Base-by-base conservation (phyloP, 2,797 vertebrate genomes). In the Miichthys miiuy region DNA sequence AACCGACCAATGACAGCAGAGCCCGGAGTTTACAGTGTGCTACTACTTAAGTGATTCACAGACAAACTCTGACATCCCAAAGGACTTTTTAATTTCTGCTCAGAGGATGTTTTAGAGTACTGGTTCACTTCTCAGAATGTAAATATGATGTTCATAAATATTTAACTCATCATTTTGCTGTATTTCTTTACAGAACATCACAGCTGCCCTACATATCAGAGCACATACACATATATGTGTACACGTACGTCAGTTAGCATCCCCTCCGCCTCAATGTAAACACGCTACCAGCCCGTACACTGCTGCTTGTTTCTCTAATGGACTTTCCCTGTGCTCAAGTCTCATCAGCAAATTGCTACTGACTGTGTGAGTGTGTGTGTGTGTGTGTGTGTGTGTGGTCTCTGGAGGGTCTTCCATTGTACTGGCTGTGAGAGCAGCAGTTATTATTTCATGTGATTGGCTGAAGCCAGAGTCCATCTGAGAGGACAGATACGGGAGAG, bases 341-440 rank as follows among this genome's bases (percentile, higher is more conserved):
- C 60, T 86, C 81, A 84, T 89, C 83, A 88, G 83, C 81, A 87
- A 87, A 91, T 82, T 87, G 83, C 82, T 56, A 51, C 41, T 25
- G 81, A 81, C 44, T 63, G n/a, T 56, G 50, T 21, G 12, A 5
- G 73, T 23, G 52, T 30, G 56, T 25, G 47, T 52, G 64, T 51
- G 30, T 41, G 38, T 46, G 25, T 48, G 18, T 61, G 41, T 57
- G 66, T 54, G 73, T 42, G 52, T 42, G 30, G 41, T 58, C 56
- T 69, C 61, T 34, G 34, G 64, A 75, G 73, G 42, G 44, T 80
- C 64, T 64, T 89, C 54, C 70, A 75, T 38, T 73, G 78, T 83
- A 91, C 65, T 84, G 88, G 79, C 75, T 72, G 27, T 63, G 57
- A 74, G 52, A 73, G 67, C 50, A 55, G 72, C 82, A 67, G 75